phyloP scores from a whole-genome alignment of 2,888 invertebrate genomes.

The Nomada hirtipes region DNA sequence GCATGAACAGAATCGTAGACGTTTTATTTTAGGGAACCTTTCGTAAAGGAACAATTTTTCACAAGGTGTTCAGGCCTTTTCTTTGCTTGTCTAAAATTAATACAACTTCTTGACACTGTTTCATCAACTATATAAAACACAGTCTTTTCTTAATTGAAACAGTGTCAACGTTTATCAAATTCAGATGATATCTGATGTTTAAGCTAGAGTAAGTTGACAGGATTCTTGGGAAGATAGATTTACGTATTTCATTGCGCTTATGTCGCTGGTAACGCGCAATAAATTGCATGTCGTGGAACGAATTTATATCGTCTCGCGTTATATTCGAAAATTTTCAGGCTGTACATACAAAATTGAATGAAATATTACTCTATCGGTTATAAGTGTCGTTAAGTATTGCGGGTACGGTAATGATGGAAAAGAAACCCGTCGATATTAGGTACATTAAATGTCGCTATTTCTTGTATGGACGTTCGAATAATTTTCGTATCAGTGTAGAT shows the following conservation, averaged over 20 bases:
- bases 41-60: too few relatives aligned
- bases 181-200: constrained; percentile 4
- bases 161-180: constrained; percentile 3
- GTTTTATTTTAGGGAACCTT: too few relatives aligned
- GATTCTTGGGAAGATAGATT: constrained; percentile 14
- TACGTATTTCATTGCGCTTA: constrained; percentile 19
- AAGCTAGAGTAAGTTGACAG: not conserved
- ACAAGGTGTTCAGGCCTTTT: too few relatives aligned
- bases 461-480: not conserved
- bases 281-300: constrained; percentile 23
- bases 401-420: not conserved
- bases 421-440: not conserved
- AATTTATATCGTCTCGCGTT: constrained; percentile 26
- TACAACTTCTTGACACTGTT: not conserved
- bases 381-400: constrained; percentile 11
- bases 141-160: not conserved
- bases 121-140: not conserved
- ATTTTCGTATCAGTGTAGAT: not conserved
- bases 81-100: not conserved
- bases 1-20: too few relatives aligned
- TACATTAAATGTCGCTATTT: constrained; percentile 4
- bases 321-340: constrained; percentile 9
- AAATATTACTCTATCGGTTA: constrained; percentile 20
- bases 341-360: not conserved
- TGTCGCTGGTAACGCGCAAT: constrained; percentile 17